Conservation (phyloP, 2,888 invertebrate species). For the Eubasilissa splendida region DNA sequence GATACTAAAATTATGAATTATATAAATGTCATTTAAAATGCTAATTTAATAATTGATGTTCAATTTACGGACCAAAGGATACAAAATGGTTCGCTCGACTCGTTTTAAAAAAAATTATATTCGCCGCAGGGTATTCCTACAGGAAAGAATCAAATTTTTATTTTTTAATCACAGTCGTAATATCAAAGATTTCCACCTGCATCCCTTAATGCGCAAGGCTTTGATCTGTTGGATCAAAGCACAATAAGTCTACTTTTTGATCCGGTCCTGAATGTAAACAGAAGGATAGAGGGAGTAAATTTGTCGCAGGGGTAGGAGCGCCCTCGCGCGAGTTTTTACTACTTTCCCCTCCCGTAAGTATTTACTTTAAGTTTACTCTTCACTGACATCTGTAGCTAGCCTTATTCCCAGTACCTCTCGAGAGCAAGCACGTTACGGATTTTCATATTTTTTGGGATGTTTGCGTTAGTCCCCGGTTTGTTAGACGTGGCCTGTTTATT, state of each 20-base stretch:
- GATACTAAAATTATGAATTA: too few relatives aligned
- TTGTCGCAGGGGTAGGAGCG: constrained; percentile 17
- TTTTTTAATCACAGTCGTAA: too few relatives aligned
- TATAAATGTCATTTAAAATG: too few relatives aligned
- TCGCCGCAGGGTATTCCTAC: too few relatives aligned
- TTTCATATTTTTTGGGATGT: constrained; percentile 9
- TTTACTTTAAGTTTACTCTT: constrained; percentile 23
- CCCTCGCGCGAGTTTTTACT: constrained; percentile 25
- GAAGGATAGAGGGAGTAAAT: constrained; percentile 31
- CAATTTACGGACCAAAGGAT: too few relatives aligned
- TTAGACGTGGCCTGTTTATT: background rate
- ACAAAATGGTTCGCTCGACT: too few relatives aligned
- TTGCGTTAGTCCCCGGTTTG: constrained; percentile 10
- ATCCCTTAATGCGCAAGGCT: background rate
- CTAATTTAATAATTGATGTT: too few relatives aligned
- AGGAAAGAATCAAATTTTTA: too few relatives aligned
- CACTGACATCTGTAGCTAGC: constrained; percentile 17
- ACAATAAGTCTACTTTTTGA: constrained; percentile 22
- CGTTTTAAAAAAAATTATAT: too few relatives aligned
- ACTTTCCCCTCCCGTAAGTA: background rate
- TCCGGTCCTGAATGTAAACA: constrained; percentile 31
- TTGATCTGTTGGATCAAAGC: constrained; percentile 8
- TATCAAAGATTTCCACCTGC: constrained; percentile 1
- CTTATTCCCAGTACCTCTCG: background rate
- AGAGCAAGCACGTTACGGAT: background rate